These are phyloP conservation scores for Aspiorhynchus laticeps DNA, from an alignment of 2,113 vertebrate genomes.

Conservation along the genomic window DNA sequence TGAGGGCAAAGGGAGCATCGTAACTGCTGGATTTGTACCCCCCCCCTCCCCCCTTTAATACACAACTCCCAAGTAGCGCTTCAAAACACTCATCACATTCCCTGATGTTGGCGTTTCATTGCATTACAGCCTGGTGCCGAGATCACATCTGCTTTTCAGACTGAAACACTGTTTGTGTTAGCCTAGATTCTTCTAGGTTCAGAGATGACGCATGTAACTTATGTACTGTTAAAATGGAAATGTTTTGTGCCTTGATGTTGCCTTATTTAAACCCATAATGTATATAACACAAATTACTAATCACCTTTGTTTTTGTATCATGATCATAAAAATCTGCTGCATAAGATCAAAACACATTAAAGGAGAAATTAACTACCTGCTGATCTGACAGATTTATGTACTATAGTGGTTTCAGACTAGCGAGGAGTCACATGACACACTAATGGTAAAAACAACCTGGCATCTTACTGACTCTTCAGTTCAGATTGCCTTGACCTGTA, in stretches of 20 bases:
- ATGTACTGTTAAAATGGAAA: background rate
- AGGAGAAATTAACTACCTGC: background rate
- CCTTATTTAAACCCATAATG: background rate
- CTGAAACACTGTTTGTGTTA: background rate
- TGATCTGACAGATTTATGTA: background rate
- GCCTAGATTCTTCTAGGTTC: background rate
- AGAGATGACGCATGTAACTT: background rate
- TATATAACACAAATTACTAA: background rate
- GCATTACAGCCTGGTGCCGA: background rate
- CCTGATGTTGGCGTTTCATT: background rate
- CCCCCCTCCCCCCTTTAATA: no score
- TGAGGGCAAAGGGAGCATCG: conserved; percentile 80
- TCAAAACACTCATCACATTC: background rate
- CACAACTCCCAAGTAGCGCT: background rate
- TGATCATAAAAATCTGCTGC: background rate
- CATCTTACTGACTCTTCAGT: no score
- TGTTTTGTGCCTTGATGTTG: background rate
- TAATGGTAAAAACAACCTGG: no score
- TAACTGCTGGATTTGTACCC: conserved; percentile 48
- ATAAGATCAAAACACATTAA: background rate
- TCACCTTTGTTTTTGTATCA: background rate
- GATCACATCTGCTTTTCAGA: background rate
- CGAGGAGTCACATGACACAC: no score
- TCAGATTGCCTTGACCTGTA: no score
- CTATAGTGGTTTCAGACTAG: background rate